Percentiles rank a stretch among this genome's conserved stretches.
Conservation (phyloP, 2,888 invertebrate genomes). For the Furcula furcula region DNA sequence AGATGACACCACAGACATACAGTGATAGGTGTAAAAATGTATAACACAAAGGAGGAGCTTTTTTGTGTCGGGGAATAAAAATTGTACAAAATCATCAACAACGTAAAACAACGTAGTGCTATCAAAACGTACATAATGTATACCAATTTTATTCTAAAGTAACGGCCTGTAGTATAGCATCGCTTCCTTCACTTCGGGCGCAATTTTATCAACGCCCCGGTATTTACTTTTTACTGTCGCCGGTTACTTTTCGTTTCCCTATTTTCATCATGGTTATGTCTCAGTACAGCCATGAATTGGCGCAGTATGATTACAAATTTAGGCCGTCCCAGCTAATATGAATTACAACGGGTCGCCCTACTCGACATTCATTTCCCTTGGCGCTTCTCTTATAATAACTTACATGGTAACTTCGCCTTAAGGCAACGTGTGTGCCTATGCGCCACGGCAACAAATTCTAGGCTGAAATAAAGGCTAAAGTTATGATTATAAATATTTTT, state of each 20-base stretch:
- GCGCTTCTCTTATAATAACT: constrained; percentile 81
- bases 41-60: too few species aligned
- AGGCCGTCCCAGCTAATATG: constrained; percentile 79
- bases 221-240: constrained; percentile 49
- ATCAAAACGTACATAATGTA: constrained; percentile 38
- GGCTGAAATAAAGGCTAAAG: too few species aligned
- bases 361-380: constrained; percentile 80
- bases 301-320: constrained; percentile 77
- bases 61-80: too few species aligned
- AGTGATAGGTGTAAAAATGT: too few species aligned
- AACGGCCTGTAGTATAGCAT: constrained; percentile 36
- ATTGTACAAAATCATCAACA: constrained; percentile 22
- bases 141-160: constrained; percentile 41
- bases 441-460: too few species aligned
- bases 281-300: constrained; percentile 60
- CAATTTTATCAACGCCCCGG: constrained; percentile 48
- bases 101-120: constrained; percentile 25
- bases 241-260: constrained; percentile 50
- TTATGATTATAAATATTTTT: too few species aligned
- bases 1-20: too few species aligned
- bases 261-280: constrained; percentile 48
- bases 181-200: constrained; percentile 40
- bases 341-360: constrained; percentile 79
- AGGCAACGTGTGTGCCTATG: constrained; percentile 52
- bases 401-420: constrained; percentile 74